phyloP scores from a whole-genome alignment of 1,140 invertebrate species.

The Drosophila jambulina region DNA sequence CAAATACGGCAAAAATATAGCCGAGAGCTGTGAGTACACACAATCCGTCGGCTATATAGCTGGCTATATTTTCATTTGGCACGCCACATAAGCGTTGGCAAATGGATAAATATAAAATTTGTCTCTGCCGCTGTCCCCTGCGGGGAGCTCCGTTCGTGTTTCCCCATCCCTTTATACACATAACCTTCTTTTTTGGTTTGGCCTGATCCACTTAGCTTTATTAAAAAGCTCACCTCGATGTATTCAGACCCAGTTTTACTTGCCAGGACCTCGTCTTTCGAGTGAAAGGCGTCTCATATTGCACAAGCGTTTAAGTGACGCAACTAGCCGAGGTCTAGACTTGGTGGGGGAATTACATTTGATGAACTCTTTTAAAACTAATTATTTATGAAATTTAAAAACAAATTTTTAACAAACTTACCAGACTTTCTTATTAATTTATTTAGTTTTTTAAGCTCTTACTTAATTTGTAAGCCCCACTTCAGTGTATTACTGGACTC shows the following conservation, averaged over 20 bases:
- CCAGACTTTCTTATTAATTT: neutral
- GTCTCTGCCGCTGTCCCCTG: slow-evolving; percentile 13
- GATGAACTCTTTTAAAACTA: neutral
- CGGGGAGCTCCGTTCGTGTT: slow-evolving; percentile 12
- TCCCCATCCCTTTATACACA: slow-evolving; percentile 9
- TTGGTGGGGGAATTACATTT: neutral
- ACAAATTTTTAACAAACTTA: too few relatives aligned
- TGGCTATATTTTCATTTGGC: slow-evolving; percentile 56
- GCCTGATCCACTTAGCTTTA: slow-evolving; percentile 68
- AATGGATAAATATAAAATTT: slow-evolving; percentile 42
- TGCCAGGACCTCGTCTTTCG: slow-evolving; percentile 18
- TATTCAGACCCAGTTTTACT: slow-evolving; percentile 14
- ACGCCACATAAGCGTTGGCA: slow-evolving; percentile 51
- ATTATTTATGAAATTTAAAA: neutral
- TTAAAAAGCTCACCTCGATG: slow-evolving; percentile 58
- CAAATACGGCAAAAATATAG: slow-evolving; percentile 22
- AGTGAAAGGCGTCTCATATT: slow-evolving; percentile 18
- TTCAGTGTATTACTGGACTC: slow-evolving; percentile 8
- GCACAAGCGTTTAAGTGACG: slow-evolving; percentile 9
- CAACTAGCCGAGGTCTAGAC: neutral
- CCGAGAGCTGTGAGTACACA: slow-evolving; percentile 17
- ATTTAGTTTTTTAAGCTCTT: neutral
- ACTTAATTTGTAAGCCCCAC: neutral
- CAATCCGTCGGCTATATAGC: slow-evolving; percentile 15
- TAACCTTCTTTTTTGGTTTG: slow-evolving; percentile 5